A percentile compares a stretch with the other conserved stretches of the same genome.
phyloP scores from a whole-genome alignment of 2,797 vertebrate genomes.

The Pogonophryne albipinna region DNA sequence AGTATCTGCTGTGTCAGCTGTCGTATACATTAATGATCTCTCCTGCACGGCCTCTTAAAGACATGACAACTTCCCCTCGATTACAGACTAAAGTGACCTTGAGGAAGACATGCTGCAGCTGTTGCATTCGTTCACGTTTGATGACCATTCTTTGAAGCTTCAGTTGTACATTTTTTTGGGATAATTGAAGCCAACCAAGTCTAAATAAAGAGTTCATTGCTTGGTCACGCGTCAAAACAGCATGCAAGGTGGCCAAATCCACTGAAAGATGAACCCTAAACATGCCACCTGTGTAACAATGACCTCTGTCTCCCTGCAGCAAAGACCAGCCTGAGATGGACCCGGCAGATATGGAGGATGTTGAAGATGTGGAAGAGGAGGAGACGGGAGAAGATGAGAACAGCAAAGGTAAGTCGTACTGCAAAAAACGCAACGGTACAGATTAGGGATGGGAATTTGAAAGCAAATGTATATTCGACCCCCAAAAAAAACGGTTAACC shows the following conservation, averaged over 20 bases:
- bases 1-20: no score
- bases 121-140: not conserved
- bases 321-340: conserved; percentile 98
- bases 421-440: no score
- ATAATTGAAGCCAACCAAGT: not conserved
- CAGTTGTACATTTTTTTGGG: not conserved
- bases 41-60: no score
- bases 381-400: conserved; percentile 95
- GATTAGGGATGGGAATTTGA: no score
- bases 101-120: not conserved
- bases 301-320: conserved; percentile 77
- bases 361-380: conserved; percentile 98
- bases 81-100: not conserved
- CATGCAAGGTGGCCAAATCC: not conserved
- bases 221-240: not conserved
- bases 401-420: conserved; percentile 90
- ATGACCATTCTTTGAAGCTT: not conserved
- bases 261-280: not conserved
- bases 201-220: not conserved
- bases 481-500: no score
- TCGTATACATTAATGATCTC: no score
- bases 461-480: no score
- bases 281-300: conserved; percentile 21
- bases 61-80: no score
- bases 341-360: conserved; percentile 98